Evolutionary conservation across 2,113 vertebrate species (phyloP), one percentile per base, ranked within the genome.

Genomic region (Urocolius indicus): DNA sequence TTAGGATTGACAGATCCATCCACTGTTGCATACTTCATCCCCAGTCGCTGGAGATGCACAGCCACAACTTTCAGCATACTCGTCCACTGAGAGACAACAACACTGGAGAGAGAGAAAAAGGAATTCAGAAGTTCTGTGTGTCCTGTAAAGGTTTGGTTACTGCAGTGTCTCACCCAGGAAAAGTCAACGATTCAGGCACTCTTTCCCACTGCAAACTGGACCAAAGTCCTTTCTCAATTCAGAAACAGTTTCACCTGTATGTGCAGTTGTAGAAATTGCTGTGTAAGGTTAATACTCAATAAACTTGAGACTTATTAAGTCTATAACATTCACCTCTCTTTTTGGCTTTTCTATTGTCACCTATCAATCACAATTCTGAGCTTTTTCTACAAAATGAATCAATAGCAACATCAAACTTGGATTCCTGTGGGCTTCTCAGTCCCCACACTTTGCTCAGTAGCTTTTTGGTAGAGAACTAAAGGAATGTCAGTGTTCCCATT

Each of bases 61-160:
- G 98, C 98, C 52, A 99, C 98, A 15, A 99, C 98, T 11, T 84
- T 97, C 73, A 99, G 96, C 99, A 99, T 99, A 94, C 98, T 99
- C 6, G 99, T 99, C 99, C 99, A 99, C 97, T 99, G 99, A 41
- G 99, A 99, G 67, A 99, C 99, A 32, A 99, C 98, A 88, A 99
- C 99, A 52, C 99, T 99, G 94, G 1, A 36, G 61, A 83, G 52
- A 84, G n/a, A 90, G 49, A 89, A 69, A 45, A 75, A 57, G 43
- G 5, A 62, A 43, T 19, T 87, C 26, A 92, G 20, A 41, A 58
- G 17, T 81, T 59, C 32, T 51, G 4, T 5, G 20, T 19, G 26
- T 21, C 20, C n/a, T 52, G 22, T 5, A 52, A 61, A 14, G 41
- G 18, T 21, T 13, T 30, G 36, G 10, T 78, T 68, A 82, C 2